Conservation (phyloP, 2,797 vertebrate species). For the Pseudopleuronectes americanus region DNA sequence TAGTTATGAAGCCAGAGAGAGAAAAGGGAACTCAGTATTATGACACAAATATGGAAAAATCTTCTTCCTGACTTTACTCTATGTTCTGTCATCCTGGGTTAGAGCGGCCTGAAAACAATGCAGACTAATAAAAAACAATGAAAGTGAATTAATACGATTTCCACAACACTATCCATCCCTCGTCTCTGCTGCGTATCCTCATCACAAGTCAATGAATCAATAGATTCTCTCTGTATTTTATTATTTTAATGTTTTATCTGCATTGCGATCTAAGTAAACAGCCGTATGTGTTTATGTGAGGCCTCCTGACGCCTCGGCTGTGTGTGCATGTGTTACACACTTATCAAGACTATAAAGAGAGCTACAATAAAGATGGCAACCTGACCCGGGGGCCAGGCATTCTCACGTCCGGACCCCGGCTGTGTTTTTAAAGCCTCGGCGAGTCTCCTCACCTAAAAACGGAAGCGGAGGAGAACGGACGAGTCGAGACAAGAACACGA, state of each 20-base stretch:
- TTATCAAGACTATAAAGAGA: constrained; percentile 60
- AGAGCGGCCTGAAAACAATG: too few species aligned
- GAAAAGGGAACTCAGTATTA: too few species aligned
- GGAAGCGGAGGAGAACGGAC: constrained; percentile 9
- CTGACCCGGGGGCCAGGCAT: constrained; percentile 40
- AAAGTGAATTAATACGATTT: too few species aligned
- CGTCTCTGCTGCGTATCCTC: too few species aligned
- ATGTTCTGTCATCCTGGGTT: too few species aligned
- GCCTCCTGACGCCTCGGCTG: constrained; percentile 29
- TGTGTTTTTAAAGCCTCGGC: constrained; percentile 33
- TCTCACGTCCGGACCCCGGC: constrained; percentile 20
- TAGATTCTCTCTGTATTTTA: background rate
- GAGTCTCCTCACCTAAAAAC: constrained; percentile 64
- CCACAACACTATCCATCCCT: too few species aligned
- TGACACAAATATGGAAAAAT: too few species aligned
- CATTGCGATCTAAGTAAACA: background rate
- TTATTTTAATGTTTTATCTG: background rate
- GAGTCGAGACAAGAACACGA: constrained; percentile 11
- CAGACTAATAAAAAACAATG: too few species aligned
- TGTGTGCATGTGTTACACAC: constrained; percentile 39
- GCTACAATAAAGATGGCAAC: constrained; percentile 57
- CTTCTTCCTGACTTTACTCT: too few species aligned
- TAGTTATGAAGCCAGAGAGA: too few species aligned
- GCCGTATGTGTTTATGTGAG: constrained; percentile 6
- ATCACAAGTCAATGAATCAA: background rate